Percentiles rank a stretch among this genome's conserved stretches.
Conservation (phyloP, 2,113 vertebrate species). For the Phylloscopus trochilus region DNA sequence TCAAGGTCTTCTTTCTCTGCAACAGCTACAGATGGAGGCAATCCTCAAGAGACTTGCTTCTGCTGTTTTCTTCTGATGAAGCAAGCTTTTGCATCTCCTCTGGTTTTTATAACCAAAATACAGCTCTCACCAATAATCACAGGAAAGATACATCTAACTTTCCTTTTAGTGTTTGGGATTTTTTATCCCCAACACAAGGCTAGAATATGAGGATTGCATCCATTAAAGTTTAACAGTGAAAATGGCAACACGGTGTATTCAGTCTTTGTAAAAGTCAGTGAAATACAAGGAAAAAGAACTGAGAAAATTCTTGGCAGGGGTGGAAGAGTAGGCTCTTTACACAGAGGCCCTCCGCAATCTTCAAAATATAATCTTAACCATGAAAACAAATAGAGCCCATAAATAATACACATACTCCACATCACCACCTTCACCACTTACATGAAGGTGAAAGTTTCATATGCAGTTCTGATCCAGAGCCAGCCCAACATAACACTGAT, state of each 20-base stretch:
- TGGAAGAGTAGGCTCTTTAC: background rate
- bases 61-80: background rate
- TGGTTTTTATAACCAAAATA: background rate
- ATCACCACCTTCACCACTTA: background rate
- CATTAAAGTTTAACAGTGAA: background rate
- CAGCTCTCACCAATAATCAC: background rate
- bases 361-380: background rate
- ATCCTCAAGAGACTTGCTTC: background rate
- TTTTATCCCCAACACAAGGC: background rate
- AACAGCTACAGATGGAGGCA: background rate
- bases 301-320: background rate
- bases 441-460: background rate
- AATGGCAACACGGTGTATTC: background rate
- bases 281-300: background rate
- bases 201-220: background rate
- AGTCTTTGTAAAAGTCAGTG: rapidly evolving
- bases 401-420: background rate
- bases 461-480: background rate
- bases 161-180: background rate
- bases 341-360: background rate
- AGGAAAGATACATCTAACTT: background rate
- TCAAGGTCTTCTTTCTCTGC: background rate
- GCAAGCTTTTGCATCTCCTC: background rate
- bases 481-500: background rate
- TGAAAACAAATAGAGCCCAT: background rate